A percentile compares a stretch with the other conserved stretches of the same genome.
Evolutionary conservation across 2,888 invertebrate species (phyloP).

Genomic region (Campaea margaritaria): DNA sequence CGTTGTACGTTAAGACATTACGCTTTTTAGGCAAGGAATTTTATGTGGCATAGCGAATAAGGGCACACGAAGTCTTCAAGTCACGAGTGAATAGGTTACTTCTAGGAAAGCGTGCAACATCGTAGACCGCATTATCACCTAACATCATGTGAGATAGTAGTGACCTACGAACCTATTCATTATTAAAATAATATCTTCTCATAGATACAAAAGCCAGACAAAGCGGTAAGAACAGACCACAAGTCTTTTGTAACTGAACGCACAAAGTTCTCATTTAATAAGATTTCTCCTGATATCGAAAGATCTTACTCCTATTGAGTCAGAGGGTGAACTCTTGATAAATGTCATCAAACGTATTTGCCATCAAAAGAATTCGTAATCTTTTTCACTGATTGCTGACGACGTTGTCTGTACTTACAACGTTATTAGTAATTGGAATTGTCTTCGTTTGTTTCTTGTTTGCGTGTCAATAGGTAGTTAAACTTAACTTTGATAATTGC

Average conservation of each 20-base stretch:
- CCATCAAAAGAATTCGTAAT: constrained; percentile 29
- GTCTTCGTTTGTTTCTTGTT: background rate
- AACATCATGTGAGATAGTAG: too few relatives aligned
- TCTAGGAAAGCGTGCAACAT: too few relatives aligned
- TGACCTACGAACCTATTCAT: too few relatives aligned
- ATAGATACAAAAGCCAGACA: background rate
- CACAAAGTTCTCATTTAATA: constrained; percentile 34
- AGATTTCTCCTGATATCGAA: constrained; percentile 13
- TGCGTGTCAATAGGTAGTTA: too few relatives aligned
- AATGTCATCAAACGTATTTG: constrained; percentile 21
- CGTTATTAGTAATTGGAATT: constrained; percentile 6
- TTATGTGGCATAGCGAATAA: too few relatives aligned
- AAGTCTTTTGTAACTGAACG: constrained; percentile 15
- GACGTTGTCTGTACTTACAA: constrained; percentile 4
- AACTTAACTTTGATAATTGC: too few relatives aligned
- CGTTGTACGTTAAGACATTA: too few relatives aligned
- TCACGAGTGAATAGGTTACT: too few relatives aligned
- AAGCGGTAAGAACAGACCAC: background rate
- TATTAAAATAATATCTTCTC: background rate
- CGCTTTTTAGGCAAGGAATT: too few relatives aligned
- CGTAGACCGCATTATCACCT: too few relatives aligned
- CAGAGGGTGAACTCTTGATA: constrained; percentile 1
- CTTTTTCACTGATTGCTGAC: constrained; percentile 30
- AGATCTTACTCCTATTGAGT: constrained; percentile 4
- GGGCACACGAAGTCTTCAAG: too few relatives aligned